Evolutionary conservation across 2,797 vertebrate species (phyloP).

Genomic region (Parauchenoglanis ngamensis): DNA sequence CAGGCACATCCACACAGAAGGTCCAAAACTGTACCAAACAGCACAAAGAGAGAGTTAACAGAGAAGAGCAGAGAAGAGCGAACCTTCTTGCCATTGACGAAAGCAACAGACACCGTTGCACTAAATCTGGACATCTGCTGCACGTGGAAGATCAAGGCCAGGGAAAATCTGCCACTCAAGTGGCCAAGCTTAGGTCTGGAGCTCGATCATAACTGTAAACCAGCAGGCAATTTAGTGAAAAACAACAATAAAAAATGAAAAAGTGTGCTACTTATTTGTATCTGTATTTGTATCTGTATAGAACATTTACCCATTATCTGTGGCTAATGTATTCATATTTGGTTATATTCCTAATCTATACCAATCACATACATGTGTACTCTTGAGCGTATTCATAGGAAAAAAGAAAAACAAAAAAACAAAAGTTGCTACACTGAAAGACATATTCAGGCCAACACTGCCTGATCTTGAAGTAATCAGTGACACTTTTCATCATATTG

Average conservation of each 20-base stretch:
- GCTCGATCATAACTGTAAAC: not conserved
- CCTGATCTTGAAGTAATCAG: constrained; percentile 26
- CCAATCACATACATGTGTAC: not conserved
- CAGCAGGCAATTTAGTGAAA: not conserved
- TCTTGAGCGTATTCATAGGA: not conserved
- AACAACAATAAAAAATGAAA: not conserved
- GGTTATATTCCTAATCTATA: not conserved
- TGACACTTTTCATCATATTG: constrained; percentile 22
- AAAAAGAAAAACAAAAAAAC: not conserved
- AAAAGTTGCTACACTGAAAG: not conserved
- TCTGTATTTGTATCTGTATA: not conserved
- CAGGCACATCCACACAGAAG: not conserved
- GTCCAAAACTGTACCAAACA: not conserved
- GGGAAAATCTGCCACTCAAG: not conserved
- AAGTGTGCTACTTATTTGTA: not conserved
- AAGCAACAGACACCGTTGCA: not conserved
- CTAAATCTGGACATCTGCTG: not conserved
- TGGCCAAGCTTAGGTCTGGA: not conserved
- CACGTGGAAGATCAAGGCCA: not conserved
- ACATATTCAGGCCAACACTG: not conserved
- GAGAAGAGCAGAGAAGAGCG: not conserved
- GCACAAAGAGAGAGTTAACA: not conserved
- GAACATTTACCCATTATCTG: not conserved
- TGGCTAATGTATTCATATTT: not conserved
- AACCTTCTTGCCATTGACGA: not conserved